phyloP scores from a whole-genome alignment of 2,888 invertebrate genomes.

The Pandemis cinnamomeana region DNA sequence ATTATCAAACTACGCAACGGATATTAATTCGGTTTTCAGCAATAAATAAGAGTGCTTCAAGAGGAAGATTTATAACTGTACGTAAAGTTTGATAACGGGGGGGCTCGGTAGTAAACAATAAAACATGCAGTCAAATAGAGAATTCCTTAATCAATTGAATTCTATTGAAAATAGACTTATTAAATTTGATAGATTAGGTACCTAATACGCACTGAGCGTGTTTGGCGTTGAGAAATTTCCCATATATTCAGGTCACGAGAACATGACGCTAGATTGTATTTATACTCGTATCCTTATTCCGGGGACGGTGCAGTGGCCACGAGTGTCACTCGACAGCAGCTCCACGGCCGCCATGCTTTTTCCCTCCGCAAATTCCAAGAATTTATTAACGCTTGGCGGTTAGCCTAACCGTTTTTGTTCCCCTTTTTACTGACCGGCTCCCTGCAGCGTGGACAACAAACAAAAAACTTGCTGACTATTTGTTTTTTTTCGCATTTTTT shows the following conservation, averaged over 20 bases:
- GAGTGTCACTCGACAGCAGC: slow-evolving; percentile 51
- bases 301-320: slow-evolving; percentile 35
- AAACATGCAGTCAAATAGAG: too few relatives aligned
- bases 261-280: slow-evolving; percentile 16
- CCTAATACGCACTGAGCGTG: background rate
- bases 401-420: slow-evolving; percentile 74
- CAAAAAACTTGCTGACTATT: slow-evolving; percentile 58
- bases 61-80: too few relatives aligned
- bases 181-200: too few relatives aligned
- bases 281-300: slow-evolving; percentile 10
- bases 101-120: too few relatives aligned
- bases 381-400: slow-evolving; percentile 82
- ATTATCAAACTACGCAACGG: too few relatives aligned
- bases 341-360: slow-evolving; percentile 60
- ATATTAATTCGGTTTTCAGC: too few relatives aligned
- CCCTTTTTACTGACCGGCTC: slow-evolving; percentile 65
- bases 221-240: background rate
- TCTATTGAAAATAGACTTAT: too few relatives aligned
- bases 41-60: too few relatives aligned
- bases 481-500: slow-evolving; percentile 42
- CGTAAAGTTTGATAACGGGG: too few relatives aligned
- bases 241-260: background rate
- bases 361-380: slow-evolving; percentile 68
- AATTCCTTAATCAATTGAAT: too few relatives aligned
- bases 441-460: slow-evolving; percentile 61